Percentiles rank a stretch among this genome's conserved stretches.
Evolutionary conservation across 92 coral and sea anemone genomes (phyloP).

Genomic region (Palythoa caribaeorum): DNA sequence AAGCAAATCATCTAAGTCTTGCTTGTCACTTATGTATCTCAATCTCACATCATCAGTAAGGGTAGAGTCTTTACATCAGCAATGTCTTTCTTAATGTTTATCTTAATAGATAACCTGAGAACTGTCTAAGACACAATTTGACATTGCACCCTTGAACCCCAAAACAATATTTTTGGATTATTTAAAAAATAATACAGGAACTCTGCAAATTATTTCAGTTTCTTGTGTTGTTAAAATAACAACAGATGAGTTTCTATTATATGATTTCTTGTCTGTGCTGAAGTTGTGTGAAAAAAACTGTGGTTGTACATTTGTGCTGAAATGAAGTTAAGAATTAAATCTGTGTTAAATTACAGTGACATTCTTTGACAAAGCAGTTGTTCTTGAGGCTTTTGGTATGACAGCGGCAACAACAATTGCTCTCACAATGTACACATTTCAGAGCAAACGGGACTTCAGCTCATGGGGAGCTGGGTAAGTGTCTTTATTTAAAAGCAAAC

Average conservation of each 20-base stretch:
- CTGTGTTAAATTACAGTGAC: slow-evolving; percentile 70
- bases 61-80: not conserved
- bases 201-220: too few relatives aligned
- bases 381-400: slow-evolving; percentile 95
- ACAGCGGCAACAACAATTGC: slow-evolving; percentile 97
- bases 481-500: not conserved
- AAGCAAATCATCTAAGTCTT: slow-evolving; percentile 27
- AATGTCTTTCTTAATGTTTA: too few relatives aligned
- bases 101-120: too few relatives aligned
- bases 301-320: not conserved
- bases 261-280: not conserved
- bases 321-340: not conserved
- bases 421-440: slow-evolving; percentile 93
- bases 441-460: slow-evolving; percentile 98
- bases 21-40: not conserved
- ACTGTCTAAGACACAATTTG: too few relatives aligned
- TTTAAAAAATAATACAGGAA: not conserved
- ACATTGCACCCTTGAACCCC: too few relatives aligned
- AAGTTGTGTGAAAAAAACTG: not conserved
- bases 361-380: slow-evolving; percentile 91
- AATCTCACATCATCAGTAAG: slow-evolving; percentile 15
- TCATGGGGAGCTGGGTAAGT: slow-evolving; percentile 99
- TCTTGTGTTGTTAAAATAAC: too few relatives aligned
- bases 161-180: not conserved
- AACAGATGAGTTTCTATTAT: too few relatives aligned